Evolutionary conservation across 2,888 invertebrate genomes (phyloP).

Genomic region (Caenorhabditis panamensis): DNA sequence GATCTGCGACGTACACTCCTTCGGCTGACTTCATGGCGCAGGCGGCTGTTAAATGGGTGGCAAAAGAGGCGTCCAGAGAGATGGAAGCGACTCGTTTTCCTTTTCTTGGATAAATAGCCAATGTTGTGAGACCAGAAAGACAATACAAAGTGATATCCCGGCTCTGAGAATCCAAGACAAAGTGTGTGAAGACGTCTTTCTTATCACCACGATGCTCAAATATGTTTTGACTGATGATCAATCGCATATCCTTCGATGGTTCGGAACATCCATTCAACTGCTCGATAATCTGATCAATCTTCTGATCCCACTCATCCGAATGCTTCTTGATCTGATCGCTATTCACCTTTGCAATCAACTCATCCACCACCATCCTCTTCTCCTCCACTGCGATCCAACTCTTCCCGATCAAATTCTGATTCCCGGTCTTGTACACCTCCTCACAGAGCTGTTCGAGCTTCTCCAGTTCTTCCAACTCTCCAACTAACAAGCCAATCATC

Average conservation of each 20-base stretch:
- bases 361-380: slow-evolving; percentile 62
- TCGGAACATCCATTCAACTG: slow-evolving; percentile 63
- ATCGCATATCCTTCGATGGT: slow-evolving; percentile 66
- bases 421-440: slow-evolving; percentile 62
- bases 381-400: slow-evolving; percentile 66
- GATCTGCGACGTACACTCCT: slow-evolving; percentile 69
- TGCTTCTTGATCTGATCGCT: slow-evolving; percentile 38
- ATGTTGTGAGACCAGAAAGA: slow-evolving; percentile 67
- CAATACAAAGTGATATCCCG: slow-evolving; percentile 68
- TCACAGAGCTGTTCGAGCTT: slow-evolving; percentile 61
- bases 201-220: slow-evolving; percentile 67
- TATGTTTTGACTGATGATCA: slow-evolving; percentile 66
- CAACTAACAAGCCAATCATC: slow-evolving; percentile 49
- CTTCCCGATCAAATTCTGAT: slow-evolving; percentile 63
- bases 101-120: slow-evolving; percentile 69
- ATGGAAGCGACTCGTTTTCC: slow-evolving; percentile 68
- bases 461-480: slow-evolving; percentile 55
- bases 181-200: slow-evolving; percentile 69
- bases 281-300: slow-evolving; percentile 62
- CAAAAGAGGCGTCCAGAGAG: slow-evolving; percentile 66
- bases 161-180: slow-evolving; percentile 61
- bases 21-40: slow-evolving; percentile 67
- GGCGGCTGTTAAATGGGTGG: slow-evolving; percentile 63
- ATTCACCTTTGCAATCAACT: slow-evolving; percentile 56
- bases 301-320: slow-evolving; percentile 50